Percentiles rank a stretch among this genome's conserved stretches.
Evolutionary conservation across 1,140 invertebrate genomes (phyloP).

Genomic region (Alviniconcha marisindica): DNA sequence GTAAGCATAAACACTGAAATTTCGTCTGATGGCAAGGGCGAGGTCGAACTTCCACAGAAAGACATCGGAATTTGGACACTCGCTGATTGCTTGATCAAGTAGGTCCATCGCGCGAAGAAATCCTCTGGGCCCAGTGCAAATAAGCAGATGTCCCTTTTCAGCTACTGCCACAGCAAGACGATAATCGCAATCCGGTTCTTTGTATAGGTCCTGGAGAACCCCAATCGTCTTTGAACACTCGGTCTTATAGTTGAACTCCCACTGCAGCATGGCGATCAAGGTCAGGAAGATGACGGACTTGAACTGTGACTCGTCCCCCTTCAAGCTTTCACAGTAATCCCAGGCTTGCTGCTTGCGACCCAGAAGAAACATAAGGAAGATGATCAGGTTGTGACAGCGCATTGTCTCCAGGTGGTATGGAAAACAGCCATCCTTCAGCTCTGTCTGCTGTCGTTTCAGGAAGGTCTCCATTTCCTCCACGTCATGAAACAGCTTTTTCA

Average conservation of each 20-base stretch:
- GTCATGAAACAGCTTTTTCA: neutral
- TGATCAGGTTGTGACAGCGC: neutral
- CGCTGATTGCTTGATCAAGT: neutral
- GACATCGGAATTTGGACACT: neutral
- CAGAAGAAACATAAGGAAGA: neutral
- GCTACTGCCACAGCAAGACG: neutral
- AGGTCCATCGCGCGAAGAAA: neutral
- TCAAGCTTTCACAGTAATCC: neutral
- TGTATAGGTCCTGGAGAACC: neutral
- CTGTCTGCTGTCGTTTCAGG: neutral
- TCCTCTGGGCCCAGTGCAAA: neutral
- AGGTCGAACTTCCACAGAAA: constrained; percentile 11
- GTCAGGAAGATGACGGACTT: neutral
- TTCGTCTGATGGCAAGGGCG: neutral
- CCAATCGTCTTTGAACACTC: neutral
- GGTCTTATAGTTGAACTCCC: neutral
- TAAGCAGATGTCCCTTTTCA: neutral
- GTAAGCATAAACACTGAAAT: neutral
- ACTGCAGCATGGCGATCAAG: neutral
- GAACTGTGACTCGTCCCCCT: neutral
- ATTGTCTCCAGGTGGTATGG: neutral
- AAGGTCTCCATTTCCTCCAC: neutral
- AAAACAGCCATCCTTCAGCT: neutral
- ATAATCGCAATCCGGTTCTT: neutral
- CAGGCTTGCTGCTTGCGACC: neutral